Evolutionary conservation across 1,140 invertebrate species (phyloP).

Genomic region (Parasteatoda tepidariorum): DNA sequence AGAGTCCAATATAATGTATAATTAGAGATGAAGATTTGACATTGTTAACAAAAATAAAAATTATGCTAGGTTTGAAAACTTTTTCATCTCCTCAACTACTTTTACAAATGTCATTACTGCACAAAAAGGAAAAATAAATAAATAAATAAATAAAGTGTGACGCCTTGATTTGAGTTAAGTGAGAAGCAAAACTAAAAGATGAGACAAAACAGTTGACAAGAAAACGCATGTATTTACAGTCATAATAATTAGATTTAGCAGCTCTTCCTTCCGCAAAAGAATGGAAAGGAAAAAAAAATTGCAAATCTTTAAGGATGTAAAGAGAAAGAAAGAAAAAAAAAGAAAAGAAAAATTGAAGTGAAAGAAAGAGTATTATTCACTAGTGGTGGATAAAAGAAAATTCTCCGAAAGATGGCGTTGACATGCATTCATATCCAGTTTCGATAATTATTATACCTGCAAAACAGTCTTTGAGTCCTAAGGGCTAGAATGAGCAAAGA

Average conservation of each 20-base stretch:
- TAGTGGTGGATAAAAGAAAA: conserved; percentile 10
- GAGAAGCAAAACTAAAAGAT: background rate
- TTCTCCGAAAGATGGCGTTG: conserved; percentile 48
- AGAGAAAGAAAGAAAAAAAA: background rate
- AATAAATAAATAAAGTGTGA: no score
- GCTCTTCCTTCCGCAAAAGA: conserved; percentile 4
- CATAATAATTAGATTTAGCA: conserved; percentile 10
- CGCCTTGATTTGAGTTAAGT: no score
- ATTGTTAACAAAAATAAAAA: no score
- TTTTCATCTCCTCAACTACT: no score
- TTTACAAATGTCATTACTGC: no score
- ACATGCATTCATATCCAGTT: conserved; percentile 58
- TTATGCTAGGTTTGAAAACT: no score
- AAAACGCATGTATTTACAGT: background rate
- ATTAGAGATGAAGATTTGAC: no score
- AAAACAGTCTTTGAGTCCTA: conserved; percentile 42
- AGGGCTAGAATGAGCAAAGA: conserved; percentile 23
- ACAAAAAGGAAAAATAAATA: no score
- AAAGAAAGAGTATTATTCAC: background rate
- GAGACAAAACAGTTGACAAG: background rate
- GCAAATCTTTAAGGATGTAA: background rate
- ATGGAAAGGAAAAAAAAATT: background rate
- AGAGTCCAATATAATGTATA: no score
- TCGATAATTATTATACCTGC: conserved; percentile 58
- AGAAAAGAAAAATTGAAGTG: background rate